Base-by-base conservation (phyloP, 2,113 vertebrate genomes). In the Ploceus nigricollis region DNA sequence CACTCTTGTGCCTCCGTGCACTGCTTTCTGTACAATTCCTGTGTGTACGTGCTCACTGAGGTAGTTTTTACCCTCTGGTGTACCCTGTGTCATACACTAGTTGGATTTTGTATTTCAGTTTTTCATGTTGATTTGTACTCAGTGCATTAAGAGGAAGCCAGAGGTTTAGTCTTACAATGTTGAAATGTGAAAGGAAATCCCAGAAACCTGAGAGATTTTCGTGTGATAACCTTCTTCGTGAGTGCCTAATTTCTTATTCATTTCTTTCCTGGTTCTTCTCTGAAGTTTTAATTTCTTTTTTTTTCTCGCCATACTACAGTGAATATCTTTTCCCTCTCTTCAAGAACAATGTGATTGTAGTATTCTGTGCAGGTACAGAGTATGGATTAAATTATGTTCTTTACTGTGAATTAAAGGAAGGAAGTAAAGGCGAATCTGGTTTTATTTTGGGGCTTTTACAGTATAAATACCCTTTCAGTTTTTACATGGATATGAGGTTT, bases 11-110 rank as follows among this genome's bases (percentile, higher is more conserved):
- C 78, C 50, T 85, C 51, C 30, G 30, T n/a, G 31, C 40, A 2
- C 54, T 66, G 20, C 35, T 81, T 57, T 68, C 47, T 8, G 3
- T n/a, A 19, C 4, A 1, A 2, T 65, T 65, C 4, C 0, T 37
- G 20, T 0, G 1, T 5, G 22, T 31, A 6, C 14, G 1, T 23
- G 30, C 56, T 50, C 45, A 19, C 4, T 23, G 40, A 30, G 21
- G 7, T 18, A 11, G 21, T 54, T 85, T 65, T 44, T 6, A 35
- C 16, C 33, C 24, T 31, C 13, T 44, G 44, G 72, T 40, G 51
- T 9, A 47, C 12, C 20, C 44, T 47, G 3, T 31, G 5, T 30
- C 71, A 13, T 33, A 13, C 19, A 15, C 39, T 33, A 35, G 25
- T 13, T 79, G 53, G 24, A 51, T 82, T 68, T 94, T 56, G 6